Percentiles rank a stretch among this genome's conserved stretches.
Conservation (phyloP, 1,140 invertebrate species). For the Bombus picipes region DNA sequence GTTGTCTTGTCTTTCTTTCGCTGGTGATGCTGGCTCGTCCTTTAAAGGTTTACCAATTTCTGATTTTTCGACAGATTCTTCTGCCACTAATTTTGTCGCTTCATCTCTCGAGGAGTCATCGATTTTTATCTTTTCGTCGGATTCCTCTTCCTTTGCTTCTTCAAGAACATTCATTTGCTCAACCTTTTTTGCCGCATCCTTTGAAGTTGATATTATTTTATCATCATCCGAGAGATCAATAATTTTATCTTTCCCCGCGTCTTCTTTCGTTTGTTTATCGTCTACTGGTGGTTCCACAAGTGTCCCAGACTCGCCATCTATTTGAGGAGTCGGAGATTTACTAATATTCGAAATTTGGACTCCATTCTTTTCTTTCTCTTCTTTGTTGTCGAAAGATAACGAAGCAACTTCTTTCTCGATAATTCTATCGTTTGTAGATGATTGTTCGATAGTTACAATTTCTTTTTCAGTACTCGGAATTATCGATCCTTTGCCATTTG, state of each 20-base stretch:
- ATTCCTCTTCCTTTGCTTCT: not conserved
- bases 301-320: not conserved
- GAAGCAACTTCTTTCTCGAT: not conserved
- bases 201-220: not conserved
- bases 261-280: not conserved
- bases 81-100: not conserved
- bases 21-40: not conserved
- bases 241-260: not conserved
- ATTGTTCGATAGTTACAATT: too few relatives aligned
- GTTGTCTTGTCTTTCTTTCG: not conserved
- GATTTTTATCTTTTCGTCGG: not conserved
- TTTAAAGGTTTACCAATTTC: not conserved
- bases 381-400: not conserved
- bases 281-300: not conserved
- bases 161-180: not conserved
- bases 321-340: not conserved
- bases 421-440: not conserved
- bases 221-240: not conserved
- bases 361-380: not conserved
- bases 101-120: not conserved
- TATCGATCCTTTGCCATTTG: not conserved
- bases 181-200: not conserved
- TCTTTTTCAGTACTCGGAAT: not conserved
- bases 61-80: conserved; percentile 5
- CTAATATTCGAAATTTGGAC: not conserved